Conservation (phyloP, 2,888 invertebrate species). For the Rhamphomyia laevipes region DNA sequence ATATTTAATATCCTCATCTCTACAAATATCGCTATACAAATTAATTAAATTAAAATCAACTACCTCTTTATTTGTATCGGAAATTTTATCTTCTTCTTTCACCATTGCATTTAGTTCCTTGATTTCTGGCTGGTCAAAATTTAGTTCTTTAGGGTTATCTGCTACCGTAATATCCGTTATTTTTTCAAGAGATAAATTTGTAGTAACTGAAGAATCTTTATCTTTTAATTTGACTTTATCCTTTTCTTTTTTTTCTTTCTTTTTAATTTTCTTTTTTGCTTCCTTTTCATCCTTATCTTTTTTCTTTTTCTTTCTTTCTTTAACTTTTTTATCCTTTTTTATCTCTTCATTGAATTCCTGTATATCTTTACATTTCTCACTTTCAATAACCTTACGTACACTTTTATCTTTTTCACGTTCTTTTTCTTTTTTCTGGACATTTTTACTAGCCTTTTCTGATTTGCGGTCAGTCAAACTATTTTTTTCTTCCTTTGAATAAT, state of each 20-base stretch:
- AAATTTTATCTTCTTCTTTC: slow-evolving; percentile 13
- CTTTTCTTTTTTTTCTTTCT: slow-evolving; percentile 18
- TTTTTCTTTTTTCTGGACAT: slow-evolving; percentile 27
- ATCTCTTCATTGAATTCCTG: neutral
- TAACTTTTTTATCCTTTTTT: slow-evolving; percentile 27
- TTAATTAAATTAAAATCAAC: slow-evolving; percentile 12
- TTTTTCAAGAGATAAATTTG: neutral
- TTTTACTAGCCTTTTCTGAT: slow-evolving; percentile 23
- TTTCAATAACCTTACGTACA: neutral
- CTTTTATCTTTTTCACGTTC: slow-evolving; percentile 34
- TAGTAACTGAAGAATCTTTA: neutral
- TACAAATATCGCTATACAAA: slow-evolving; percentile 16
- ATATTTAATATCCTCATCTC: slow-evolving; percentile 4
- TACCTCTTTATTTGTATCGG: slow-evolving; percentile 7
- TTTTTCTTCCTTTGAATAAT: neutral
- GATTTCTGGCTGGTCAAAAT: slow-evolving; percentile 11
- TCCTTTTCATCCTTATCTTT: slow-evolving; percentile 13
- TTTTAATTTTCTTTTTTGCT: slow-evolving; percentile 15
- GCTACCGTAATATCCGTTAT: neutral
- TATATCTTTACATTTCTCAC: slow-evolving; percentile 19
- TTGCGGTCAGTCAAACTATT: slow-evolving; percentile 21
- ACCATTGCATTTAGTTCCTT: slow-evolving; percentile 11
- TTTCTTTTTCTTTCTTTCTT: slow-evolving; percentile 37
- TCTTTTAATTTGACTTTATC: slow-evolving; percentile 14
- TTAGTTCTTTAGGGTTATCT: slow-evolving; percentile 3